Conservation (phyloP, 2,888 invertebrate genomes). For the Cheilosia variabilis region DNA sequence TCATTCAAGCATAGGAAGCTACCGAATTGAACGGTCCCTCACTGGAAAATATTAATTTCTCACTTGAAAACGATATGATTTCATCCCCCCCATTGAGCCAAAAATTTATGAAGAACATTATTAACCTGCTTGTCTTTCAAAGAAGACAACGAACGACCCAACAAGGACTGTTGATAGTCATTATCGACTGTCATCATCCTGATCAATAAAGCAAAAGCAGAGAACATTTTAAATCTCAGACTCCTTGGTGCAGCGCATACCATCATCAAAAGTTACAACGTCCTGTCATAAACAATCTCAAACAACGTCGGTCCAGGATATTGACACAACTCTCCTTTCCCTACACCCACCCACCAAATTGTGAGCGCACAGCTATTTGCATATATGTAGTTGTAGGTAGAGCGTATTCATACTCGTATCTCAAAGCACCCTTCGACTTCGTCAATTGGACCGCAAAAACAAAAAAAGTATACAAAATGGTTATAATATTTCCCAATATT, state of each 20-base stretch:
- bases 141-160: slow-evolving; percentile 3
- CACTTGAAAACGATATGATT: background rate
- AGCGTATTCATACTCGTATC: slow-evolving; percentile 6
- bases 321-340: slow-evolving; percentile 23
- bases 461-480: slow-evolving; percentile 35
- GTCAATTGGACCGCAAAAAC: slow-evolving; percentile 64
- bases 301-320: slow-evolving; percentile 57
- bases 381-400: slow-evolving; percentile 19
- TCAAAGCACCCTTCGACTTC: slow-evolving; percentile 44
- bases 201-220: slow-evolving; percentile 40
- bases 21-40: background rate
- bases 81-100: background rate
- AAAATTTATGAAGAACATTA: background rate
- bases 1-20: background rate
- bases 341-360: slow-evolving; percentile 21
- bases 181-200: slow-evolving; percentile 38
- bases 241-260: background rate
- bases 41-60: background rate
- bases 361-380: slow-evolving; percentile 41
- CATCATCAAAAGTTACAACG: slow-evolving; percentile 70
- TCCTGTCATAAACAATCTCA: slow-evolving; percentile 72
- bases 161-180: slow-evolving; percentile 20
- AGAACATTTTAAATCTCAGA: slow-evolving; percentile 4
- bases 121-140: slow-evolving; percentile 31
- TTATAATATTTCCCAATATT: slow-evolving; percentile 72